Conservation (phyloP, 2,113 vertebrate genomes). For the Zosterops hypoxanthus region DNA sequence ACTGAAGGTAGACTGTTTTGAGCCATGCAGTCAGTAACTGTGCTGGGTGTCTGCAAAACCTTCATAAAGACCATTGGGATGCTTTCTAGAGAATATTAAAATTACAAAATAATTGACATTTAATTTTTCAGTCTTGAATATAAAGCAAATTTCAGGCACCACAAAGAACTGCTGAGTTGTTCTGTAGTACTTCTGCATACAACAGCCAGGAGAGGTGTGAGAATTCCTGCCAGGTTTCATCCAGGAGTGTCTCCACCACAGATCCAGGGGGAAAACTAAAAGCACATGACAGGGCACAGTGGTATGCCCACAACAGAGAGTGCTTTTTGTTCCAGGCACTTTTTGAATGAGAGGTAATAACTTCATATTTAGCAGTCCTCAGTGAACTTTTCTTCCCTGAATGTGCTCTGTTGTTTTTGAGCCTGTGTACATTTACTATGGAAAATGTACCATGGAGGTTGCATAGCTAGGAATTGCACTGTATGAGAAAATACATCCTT, state of each 20-base stretch:
- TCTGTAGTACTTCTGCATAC: neutral
- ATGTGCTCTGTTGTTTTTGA: neutral
- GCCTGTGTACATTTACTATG: neutral
- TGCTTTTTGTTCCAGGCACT: neutral
- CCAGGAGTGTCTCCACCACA: neutral
- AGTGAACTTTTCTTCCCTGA: neutral
- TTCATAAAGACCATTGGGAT: neutral
- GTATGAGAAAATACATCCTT: neutral
- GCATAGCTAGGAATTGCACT: neutral
- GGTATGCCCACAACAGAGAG: neutral
- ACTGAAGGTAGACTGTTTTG: neutral
- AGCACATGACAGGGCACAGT: neutral
- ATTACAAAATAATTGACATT: neutral
- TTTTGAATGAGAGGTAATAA: neutral
- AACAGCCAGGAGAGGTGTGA: neutral
- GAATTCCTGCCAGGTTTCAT: neutral
- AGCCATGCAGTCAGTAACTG: neutral
- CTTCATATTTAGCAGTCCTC: neutral
- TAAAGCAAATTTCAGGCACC: neutral
- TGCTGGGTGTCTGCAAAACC: neutral
- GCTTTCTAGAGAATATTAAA: neutral
- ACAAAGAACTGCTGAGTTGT: neutral
- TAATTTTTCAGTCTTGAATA: neutral
- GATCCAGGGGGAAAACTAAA: neutral
- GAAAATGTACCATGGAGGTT: neutral